Base-by-base conservation (phyloP, 2,797 vertebrate species). In the Sebastes vulpes region DNA sequence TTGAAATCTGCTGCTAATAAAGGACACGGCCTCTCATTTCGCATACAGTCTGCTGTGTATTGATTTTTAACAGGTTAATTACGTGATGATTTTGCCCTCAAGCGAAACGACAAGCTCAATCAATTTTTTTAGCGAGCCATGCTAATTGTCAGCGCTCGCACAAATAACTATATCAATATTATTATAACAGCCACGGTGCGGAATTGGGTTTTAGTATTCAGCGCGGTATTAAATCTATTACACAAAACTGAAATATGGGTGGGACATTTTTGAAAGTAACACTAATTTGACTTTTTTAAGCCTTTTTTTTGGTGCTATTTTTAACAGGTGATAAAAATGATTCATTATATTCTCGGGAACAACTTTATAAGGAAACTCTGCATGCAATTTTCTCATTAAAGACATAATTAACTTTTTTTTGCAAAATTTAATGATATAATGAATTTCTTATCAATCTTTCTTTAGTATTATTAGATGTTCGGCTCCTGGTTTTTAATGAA, bases 31-130 rank as follows among this genome's bases (percentile, higher is more conserved):
- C 75, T 65, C 29, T 81, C 29, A 29, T 75, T 73, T 66, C 48
- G 21, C 78, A 61, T 60, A 64, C 21, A 54, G 76, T 79, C 59
- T 68, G 64, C 63, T 58, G 75, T 61, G 46, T 65, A 82, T 81
- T 82, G 85, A 90, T 84, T 77, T 63, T 72, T 65, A 83, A 82
- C 82, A 85, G 67, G 80, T 84, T 85, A 86, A 89, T 84, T 72
- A 77, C 10, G 6, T 78, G 35, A 83, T 67, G 79, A 84, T 82
- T 89, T 88, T 59, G 16, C 57, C 61, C 23, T 72, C 18, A 0
- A 5, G 72, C 12, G 29, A 28, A 71, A 75, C 12, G 25, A 72
- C 61, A 48, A 12, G 35, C 11, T 56, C 67, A 12, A 21, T 65
- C 67, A 58, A 31, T 73, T 79, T 72, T 29, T 56, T 79, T 67